Base-by-base conservation (phyloP, 2,888 invertebrate genomes). In the Pelosia muscerda region DNA sequence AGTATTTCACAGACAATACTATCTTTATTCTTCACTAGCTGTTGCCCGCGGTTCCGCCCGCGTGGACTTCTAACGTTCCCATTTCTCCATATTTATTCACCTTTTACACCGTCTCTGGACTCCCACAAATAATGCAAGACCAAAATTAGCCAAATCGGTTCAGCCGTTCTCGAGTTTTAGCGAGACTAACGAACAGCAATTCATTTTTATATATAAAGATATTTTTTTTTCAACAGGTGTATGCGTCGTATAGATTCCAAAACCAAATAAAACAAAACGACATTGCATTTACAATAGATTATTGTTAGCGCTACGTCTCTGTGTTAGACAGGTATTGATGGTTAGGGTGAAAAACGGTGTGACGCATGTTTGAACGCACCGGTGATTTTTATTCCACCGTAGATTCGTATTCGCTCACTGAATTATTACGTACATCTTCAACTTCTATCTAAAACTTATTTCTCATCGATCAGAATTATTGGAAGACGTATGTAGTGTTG, bases 261-360 rank as follows among this genome's bases (percentile, higher is more conserved):
- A 55, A 57, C n/a, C 10, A 28, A 62, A 53, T 15, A 62, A 42
- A 53, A 62, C 53, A 53, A 28, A 31, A 31, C 15, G 22, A 31
- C 26, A 28, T 31, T 31, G 53, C 22, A 62, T 54, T 62, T 62
- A 60, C 62, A 53, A 62, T 53, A 61, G 49, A 49, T 28, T 53
- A 62, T 54, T 62, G 62, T 53, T 62, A 22, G 26, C 22, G 53
- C 22, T 31, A 23, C 54, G 15, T 53, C 4, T 22, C 62, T 62
- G 62, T 31, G 25, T 54, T 22, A 22, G 62, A 62, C 62, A 62
- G 62, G 22, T 22, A 62, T 62, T 62, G 53, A 62, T 62, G 62
- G 53, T 31, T 28, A 54, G 31, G 23, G 53, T 23, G 53, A 15
- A 49, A 49, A 54, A 54, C 31, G 28, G 28, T 54, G 28, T 49